Percentiles rank a stretch among this genome's conserved stretches.
Conservation (phyloP, 2,113 vertebrate species). For the Odontesthes bonariensis region DNA sequence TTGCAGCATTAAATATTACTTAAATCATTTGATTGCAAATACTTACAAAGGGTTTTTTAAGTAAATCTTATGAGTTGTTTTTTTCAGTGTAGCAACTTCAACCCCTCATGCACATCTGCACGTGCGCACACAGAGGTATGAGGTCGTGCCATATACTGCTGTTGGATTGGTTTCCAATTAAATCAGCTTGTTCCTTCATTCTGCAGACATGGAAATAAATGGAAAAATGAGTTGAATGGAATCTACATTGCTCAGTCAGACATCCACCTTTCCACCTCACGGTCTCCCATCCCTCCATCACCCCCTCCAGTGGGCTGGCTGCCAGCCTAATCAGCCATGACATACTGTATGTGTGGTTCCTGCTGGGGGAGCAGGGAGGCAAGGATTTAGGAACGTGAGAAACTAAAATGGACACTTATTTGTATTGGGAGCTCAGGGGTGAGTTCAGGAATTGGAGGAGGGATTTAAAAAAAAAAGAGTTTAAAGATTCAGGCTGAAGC, state of each 20-base stretch:
- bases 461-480: constrained; percentile 42
- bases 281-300: constrained; percentile 24
- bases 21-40: too few species aligned
- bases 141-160: constrained; percentile 7
- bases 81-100: constrained; percentile 34
- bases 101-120: constrained; percentile 61
- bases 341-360: constrained; percentile 45
- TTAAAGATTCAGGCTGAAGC: background rate
- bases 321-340: constrained; percentile 68
- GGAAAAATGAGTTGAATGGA: background rate
- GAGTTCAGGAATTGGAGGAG: constrained; percentile 52
- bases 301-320: constrained; percentile 27
- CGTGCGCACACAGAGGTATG: background rate
- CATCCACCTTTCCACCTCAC: background rate
- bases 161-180: background rate
- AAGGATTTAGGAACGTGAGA: constrained; percentile 35
- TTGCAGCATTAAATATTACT: too few species aligned
- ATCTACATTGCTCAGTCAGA: constrained; percentile 1
- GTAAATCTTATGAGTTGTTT: too few species aligned
- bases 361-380: constrained; percentile 24
- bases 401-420: constrained; percentile 10
- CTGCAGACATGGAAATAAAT: too few species aligned
- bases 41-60: too few species aligned
- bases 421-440: background rate
- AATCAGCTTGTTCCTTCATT: background rate